Evolutionary conservation across 2,888 invertebrate species (phyloP).

Genomic region (Mylabris sibirica): DNA sequence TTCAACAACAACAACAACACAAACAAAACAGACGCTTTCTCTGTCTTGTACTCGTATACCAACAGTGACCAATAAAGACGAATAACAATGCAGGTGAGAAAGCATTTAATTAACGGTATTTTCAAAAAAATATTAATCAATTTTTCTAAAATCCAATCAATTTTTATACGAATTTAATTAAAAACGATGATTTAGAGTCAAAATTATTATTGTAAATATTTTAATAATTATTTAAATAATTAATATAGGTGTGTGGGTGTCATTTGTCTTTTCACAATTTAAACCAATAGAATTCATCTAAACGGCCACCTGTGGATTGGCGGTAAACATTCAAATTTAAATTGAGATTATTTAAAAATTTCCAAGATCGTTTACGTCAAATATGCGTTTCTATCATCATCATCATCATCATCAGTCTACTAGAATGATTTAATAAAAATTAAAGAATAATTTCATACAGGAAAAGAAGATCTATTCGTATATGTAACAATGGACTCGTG

Average conservation of each 20-base stretch:
- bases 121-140: not conserved
- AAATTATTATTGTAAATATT: not conserved
- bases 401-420: not conserved
- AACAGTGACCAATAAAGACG: not conserved
- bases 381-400: not conserved
- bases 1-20: conserved; percentile 4
- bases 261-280: not conserved
- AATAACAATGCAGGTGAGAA: conserved; percentile 20
- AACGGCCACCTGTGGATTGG: not conserved
- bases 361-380: not conserved
- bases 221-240: not conserved
- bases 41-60: conserved; percentile 20
- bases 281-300: not conserved
- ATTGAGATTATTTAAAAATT: not conserved
- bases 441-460: conserved; percentile 1
- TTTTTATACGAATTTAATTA: too few species aligned
- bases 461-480: conserved; percentile 1
- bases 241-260: not conserved
- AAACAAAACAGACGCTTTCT: conserved; percentile 22
- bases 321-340: not conserved
- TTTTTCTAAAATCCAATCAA: not conserved
- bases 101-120: too few species aligned
- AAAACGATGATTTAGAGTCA: too few species aligned
- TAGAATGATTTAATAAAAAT: not conserved
- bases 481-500: not conserved